Evolutionary conservation across 2,888 invertebrate species (phyloP), one percentile per base, ranked within the genome.

Genomic region (Eudiplozoon nipponicum): DNA sequence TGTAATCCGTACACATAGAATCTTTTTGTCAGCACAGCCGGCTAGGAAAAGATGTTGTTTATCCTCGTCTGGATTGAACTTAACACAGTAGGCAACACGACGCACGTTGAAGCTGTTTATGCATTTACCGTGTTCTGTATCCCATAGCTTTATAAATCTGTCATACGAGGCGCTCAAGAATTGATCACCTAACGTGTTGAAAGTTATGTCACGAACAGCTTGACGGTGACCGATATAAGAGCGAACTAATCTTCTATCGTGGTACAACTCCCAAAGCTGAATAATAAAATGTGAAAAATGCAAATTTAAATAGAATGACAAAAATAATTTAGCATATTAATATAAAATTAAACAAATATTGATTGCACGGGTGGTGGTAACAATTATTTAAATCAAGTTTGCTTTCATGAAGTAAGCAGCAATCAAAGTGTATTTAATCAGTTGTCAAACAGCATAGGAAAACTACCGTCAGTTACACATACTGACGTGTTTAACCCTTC

Each of bases 11-110:
- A 80, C 78, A 57, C 86, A 94, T 52, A 98, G 75, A 48, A 98
- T 94, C 64, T 94, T 98, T 61, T 98, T 98, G 54, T 94, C 90
- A 0, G 84, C 80, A 2, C 86, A 90, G 41, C 94, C 94, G 36
- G 84, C 80, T 1, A 98, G 80, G 63, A 98, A 90, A 19, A 94
- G 65, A 60, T 90, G 74, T 52, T 90, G 90, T 51, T 90, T 90
- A 52, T 80, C 81, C 36, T 71, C 70, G 52, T 94, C 90, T 0
- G 94, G 94, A 61, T 98, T 73, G 57, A 86, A 98, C 63, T 84
- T 86, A 33, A 77, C 74, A 57, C 90, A 94, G 61, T 86, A 94
- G 0, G 94, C 78, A 51, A 90, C 78, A 61, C 94, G 94, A 40
- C 80, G 68, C 36, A 78, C 84, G 15, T 81, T 78, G 61, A 86